Base-by-base conservation (phyloP, 1,140 invertebrate species). In the Hesperophylax magnus region DNA sequence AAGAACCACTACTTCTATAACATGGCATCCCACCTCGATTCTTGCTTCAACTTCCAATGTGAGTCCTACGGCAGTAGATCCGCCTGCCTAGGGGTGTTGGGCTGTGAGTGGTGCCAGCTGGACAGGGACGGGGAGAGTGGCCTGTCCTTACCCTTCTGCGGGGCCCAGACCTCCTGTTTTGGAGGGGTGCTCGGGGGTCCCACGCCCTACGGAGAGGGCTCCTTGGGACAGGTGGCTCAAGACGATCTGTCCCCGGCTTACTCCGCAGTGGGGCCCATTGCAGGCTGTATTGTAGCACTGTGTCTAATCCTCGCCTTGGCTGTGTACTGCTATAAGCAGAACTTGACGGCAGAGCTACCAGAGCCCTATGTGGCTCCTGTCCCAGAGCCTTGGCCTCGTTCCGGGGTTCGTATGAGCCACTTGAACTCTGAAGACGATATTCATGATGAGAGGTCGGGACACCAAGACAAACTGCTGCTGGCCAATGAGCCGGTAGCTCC, bases 21-120 rank as follows among this genome's bases (percentile, higher is more conserved):
- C 82, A 86, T 88, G 72, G 89, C 89, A 6, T 88, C 88, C 71
- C 90, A 90, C 82, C 85, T 94, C 20, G 92, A 92, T 80, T 85
- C 90, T 1, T 95, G 94, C 86, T 91, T 93, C 20, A 93, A 94
- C 4, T 95, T 95, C 86, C 94, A 95, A 86, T 98, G 97, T 87
- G 96, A 96, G 82, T 87, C 92, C 1, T 94, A 95, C 85, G 87
- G 91, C 77, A 92, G 93, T 17, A 92, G 95, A 84, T 93, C 93
- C 65, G 92, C 94, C 58, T 98, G 97, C 87, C 88, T 97, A 53
- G 97, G 96, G 0, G 91, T 97, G 15, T 89, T 96, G 77, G 96
- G 96, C 61, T 98, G 97, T 88, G 96, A 97, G 85, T 98, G 97
- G 97, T 98, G 97, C 87, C 93, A 94, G 83, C 88, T 95, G 67